These are phyloP conservation scores for Camponotus floridanus DNA, from an alignment of 1,140 invertebrate species.

Conservation along the genomic window DNA sequence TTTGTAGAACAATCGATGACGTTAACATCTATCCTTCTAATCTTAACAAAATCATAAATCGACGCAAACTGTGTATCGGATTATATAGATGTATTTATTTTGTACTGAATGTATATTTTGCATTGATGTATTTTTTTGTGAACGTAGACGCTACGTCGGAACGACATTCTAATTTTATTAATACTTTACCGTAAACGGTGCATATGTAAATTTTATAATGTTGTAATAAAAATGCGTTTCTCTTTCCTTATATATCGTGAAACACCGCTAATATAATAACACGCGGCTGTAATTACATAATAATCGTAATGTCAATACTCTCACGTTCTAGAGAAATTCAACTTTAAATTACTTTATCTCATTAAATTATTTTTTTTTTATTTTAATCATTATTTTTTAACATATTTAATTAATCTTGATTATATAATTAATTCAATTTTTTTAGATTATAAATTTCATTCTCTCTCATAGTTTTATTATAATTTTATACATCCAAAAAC, in stretches of 20 bases:
- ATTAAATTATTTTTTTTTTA: neutral
- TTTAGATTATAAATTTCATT: neutral
- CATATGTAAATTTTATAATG: slow-evolving; percentile 84
- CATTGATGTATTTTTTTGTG: slow-evolving; percentile 78
- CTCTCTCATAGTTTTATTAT: neutral
- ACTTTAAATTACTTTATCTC: neutral
- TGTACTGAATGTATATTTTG: slow-evolving; percentile 79
- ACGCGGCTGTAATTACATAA: neutral
- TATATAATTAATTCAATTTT: neutral
- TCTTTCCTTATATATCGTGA: neutral
- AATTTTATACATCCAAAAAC: neutral
- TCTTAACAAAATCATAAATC: slow-evolving; percentile 41
- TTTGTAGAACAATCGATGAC: slow-evolving; percentile 17
- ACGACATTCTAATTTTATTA: slow-evolving; percentile 69
- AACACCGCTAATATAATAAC: neutral
- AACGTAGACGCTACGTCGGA: slow-evolving; percentile 43
- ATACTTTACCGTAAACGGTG: slow-evolving; percentile 76
- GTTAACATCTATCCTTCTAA: slow-evolving; percentile 16
- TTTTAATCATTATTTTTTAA: slow-evolving; percentile 2
- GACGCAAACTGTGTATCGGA: slow-evolving; percentile 55
- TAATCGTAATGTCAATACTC: neutral
- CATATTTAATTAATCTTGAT: neutral
- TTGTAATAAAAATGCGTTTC: slow-evolving; percentile 83
- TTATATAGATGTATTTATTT: slow-evolving; percentile 81
- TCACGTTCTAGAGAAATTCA: neutral